phyloP scores from a whole-genome alignment of 2,888 invertebrate species.

The Malacosoma neustria region DNA sequence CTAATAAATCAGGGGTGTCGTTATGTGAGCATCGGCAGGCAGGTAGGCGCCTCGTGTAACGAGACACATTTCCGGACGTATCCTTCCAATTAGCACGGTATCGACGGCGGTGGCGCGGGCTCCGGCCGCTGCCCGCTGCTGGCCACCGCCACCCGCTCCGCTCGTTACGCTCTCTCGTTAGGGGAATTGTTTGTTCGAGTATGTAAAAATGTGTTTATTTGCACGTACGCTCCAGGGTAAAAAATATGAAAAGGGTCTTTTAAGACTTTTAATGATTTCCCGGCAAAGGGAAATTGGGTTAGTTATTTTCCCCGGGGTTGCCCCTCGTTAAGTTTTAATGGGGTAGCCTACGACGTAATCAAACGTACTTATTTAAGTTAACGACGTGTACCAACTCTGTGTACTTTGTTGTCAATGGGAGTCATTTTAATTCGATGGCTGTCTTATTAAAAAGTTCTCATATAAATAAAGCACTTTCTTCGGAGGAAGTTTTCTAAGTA shows the following conservation, averaged over 20 bases:
- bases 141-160: constrained; percentile 17
- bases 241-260: constrained; percentile 75
- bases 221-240: constrained; percentile 71
- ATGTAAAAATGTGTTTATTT: constrained; percentile 76
- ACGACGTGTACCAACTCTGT: constrained; percentile 60
- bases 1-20: constrained; percentile 55
- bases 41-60: constrained; percentile 51
- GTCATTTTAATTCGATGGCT: constrained; percentile 27
- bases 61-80: constrained; percentile 62
- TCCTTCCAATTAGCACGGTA: constrained; percentile 60
- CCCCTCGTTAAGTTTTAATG: constrained; percentile 75
- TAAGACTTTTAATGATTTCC: constrained; percentile 76
- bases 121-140: constrained; percentile 15
- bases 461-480: neutral
- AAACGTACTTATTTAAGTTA: constrained; percentile 73
- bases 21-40: constrained; percentile 26
- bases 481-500: neutral
- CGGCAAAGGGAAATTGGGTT: constrained; percentile 75
- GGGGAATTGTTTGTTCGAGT: constrained; percentile 73
- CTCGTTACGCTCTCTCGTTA: constrained; percentile 72
- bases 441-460: constrained; percentile 8
- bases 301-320: constrained; percentile 74
- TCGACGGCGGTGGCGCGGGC: constrained; percentile 21
- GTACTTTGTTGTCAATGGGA: constrained; percentile 61
- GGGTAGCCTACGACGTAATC: constrained; percentile 73